Conservation (phyloP, 2,797 vertebrate species). For the Sebastes hubbsi region DNA sequence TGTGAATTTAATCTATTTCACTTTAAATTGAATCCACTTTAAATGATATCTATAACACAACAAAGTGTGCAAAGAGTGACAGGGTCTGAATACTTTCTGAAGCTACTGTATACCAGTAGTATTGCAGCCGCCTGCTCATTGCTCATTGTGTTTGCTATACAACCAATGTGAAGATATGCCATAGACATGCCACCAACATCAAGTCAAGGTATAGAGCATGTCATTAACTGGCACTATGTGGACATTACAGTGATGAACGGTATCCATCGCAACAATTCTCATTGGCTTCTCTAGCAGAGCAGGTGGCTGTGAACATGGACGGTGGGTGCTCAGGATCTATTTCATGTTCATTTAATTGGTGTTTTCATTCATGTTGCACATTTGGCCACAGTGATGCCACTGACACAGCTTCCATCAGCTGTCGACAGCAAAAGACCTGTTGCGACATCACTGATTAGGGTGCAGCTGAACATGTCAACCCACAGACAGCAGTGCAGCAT, state of each 20-base stretch:
- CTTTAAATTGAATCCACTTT: no score
- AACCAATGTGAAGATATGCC: background rate
- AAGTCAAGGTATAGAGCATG: background rate
- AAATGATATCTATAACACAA: no score
- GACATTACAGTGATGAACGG: background rate
- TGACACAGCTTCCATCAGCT: background rate
- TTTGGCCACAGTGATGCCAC: background rate
- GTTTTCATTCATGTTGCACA: constrained; percentile 1
- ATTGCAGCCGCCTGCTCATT: background rate
- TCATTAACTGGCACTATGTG: constrained; percentile 14
- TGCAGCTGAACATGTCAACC: background rate
- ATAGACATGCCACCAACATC: background rate
- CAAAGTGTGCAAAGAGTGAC: no score
- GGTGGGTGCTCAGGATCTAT: background rate
- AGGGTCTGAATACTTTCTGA: background rate
- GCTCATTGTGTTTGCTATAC: background rate
- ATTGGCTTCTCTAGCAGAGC: background rate
- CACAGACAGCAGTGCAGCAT: no score
- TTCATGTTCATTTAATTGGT: background rate
- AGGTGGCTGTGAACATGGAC: constrained; percentile 2
- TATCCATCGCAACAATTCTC: constrained; percentile 33
- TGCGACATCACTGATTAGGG: background rate
- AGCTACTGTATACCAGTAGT: background rate
- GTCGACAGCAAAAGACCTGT: background rate
- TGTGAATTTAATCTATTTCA: no score